phyloP scores from a whole-genome alignment of 2,113 vertebrate species.

The Erpornis zantholeuca region DNA sequence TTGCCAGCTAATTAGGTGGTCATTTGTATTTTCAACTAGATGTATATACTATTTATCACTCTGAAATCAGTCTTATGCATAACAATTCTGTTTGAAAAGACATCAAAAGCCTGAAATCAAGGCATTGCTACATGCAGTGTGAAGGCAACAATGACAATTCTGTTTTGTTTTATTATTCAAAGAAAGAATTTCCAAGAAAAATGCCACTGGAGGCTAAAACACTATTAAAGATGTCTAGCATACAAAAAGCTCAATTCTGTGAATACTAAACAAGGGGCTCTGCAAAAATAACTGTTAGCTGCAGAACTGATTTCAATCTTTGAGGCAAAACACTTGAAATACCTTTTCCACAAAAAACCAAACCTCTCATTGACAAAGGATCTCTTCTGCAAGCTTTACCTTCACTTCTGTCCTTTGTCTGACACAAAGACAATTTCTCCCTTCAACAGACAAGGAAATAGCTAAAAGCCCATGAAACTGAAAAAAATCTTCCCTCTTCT shows the following conservation, averaged over 20 bases:
- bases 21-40: neutral
- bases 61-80: neutral
- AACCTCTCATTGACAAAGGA: neutral
- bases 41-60: neutral
- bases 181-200: conserved; percentile 1
- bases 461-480: neutral
- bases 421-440: neutral
- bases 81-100: neutral
- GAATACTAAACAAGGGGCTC: neutral
- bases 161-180: neutral
- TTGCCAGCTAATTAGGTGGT: neutral
- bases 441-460: neutral
- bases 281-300: neutral
- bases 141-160: neutral
- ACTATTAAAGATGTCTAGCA: neutral
- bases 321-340: neutral
- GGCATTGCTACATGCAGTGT: neutral
- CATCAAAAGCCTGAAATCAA: neutral
- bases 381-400: neutral
- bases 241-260: neutral
- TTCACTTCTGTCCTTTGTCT: neutral
- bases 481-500: neutral
- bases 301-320: neutral
- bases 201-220: neutral
- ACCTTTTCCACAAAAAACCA: neutral